Base-by-base conservation (phyloP, 53 echinoderm and acorn worm species). In the Echinometra lucunter region DNA sequence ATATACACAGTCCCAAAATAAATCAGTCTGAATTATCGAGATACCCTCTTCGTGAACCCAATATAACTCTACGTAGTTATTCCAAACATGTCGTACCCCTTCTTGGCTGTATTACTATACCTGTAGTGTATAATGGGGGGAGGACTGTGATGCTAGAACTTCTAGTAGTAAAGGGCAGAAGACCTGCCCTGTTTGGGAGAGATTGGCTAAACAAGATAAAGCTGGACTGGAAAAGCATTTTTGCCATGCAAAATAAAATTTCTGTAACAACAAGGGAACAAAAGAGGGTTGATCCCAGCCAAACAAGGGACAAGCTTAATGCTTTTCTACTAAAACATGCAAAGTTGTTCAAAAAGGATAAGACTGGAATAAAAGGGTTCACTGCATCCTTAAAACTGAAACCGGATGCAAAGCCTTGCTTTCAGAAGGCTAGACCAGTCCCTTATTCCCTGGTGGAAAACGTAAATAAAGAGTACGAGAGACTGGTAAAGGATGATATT, bases 131-230 rank as follows among this genome's bases (percentile, higher is more conserved):
- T 92, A 92, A 92, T 45, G 89, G 89, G 92, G 75, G 81, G 7
- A 63, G 23, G 12, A 66, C 44, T 1, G 34, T 55, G 9, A 44
- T 17, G 53, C 30, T 81, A 88, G 93, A 95, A 58, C 38, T 88
- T 69, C 45, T 78, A 4, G 88, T 95, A 34, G 91, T 95, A 6
- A 78, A 57, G 80, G 95, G 95, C 3, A 81, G 90, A 56, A 49
- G 92, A 27, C 92, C 95, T 55, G 89, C 92, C 37, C 74, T 95
- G 63, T 95, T 95, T 13, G 95, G 92, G 1, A 92, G 95, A 81
- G 92, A 95, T 42, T 57, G 66, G 47, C 91, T 95, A 35, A 42
- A 21, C 30, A 92, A 85, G 55, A 45, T 92, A 57, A 95, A 91
- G 91, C 53, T 95, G 23, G 91, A 95, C 66, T 95, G 95, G 95